Evolutionary conservation across 2,888 invertebrate species (phyloP), one percentile per base, ranked within the genome.

Genomic region (Agrilus cyanescens): DNA sequence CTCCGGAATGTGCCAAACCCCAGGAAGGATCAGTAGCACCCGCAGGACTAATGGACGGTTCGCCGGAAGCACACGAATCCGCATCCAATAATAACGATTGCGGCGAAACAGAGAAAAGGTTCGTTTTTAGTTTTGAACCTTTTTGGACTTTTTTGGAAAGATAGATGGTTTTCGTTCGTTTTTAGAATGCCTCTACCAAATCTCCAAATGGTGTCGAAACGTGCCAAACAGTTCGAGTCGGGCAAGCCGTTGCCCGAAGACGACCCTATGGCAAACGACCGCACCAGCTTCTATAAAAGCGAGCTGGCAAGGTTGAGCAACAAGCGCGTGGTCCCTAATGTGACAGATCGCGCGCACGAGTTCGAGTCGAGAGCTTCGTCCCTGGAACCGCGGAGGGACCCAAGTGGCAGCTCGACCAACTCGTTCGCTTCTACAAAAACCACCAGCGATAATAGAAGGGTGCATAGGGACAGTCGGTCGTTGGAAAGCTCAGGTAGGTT

Each of bases 221-320:
- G 85, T 25, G 81, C 85, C 10, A 74, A 78, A 50, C 84, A 85
- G 62, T 80, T 86, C 54, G 85, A 85, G 56, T 73, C 72, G 12
- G 78, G 77, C 3, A 72, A 74, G 53, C 72, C 80, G 15, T 64
- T 72, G 31, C 72, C 72, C 37, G 74, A 74, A 46, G 67, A 65
- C 45, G 70, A 72, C 44, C 69, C 70, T n/a, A 60, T 68, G 4
- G 56, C 75, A 32, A 73, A 74, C 46, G 74, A 79, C 52, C 72
- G 82, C 40, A 82, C 80, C 20, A 78, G 76, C 54, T 73, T 77
- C 38, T 81, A 77, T 51, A 74, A 76, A 42, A 81, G 82, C 53
- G 83, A 84, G 59, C 66, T 83, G 53, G 74, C 68, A 16, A 57
- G 68, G 37, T 64, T 85, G 37, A 75, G 78, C 46, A 75, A 77